Percentiles rank a stretch among this genome's conserved stretches.
Conservation (phyloP, 2,113 vertebrate genomes). For the Gymnobelideus leadbeateri region DNA sequence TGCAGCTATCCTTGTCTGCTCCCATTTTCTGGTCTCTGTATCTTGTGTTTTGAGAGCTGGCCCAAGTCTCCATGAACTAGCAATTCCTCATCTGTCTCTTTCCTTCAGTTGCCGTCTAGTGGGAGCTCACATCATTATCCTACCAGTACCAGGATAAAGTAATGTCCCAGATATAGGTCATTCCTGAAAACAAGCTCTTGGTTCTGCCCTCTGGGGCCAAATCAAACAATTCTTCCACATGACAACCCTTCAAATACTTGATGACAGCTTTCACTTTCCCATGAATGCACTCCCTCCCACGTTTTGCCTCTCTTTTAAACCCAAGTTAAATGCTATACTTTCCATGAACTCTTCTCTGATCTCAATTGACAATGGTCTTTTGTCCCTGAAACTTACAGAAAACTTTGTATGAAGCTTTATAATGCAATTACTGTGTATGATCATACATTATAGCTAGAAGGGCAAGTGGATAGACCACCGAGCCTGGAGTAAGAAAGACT, state of each 20-base stretch:
- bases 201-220: neutral
- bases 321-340: neutral
- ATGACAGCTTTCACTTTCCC: neutral
- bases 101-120: neutral
- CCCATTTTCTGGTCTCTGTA: neutral
- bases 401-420: neutral
- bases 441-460: neutral
- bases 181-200: too few species aligned
- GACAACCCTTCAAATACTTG: neutral
- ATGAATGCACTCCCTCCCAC: too few species aligned
- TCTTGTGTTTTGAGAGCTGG: neutral
- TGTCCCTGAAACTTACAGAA: neutral
- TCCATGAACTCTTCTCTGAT: neutral
- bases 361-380: neutral
- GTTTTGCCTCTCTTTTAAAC: neutral
- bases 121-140: neutral
- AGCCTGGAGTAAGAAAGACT: neutral
- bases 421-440: neutral
- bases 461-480: neutral
- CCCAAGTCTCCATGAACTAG: neutral
- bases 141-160: neutral
- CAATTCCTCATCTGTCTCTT: neutral
- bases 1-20: neutral
- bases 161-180: neutral
- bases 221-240: neutral